A percentile compares a stretch with the other conserved stretches of the same genome.
These are phyloP conservation scores for Selenia dentaria DNA, from an alignment of 2,888 invertebrate species.

Conservation along the genomic window DNA sequence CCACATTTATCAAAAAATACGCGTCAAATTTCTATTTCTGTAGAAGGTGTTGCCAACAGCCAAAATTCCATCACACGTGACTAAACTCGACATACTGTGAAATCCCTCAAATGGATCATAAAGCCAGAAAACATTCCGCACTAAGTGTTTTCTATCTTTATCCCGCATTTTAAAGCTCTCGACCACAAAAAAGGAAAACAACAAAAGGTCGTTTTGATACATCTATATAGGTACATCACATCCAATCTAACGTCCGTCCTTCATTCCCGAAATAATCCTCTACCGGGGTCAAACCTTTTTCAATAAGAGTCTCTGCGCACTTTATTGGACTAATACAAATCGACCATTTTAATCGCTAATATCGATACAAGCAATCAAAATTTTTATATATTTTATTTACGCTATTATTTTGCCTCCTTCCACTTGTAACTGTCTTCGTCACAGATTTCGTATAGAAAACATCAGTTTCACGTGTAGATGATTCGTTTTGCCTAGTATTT, in stretches of 20 bases:
- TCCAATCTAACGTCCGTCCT: constrained; percentile 23
- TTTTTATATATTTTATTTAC: too few species aligned
- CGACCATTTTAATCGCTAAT: too few species aligned
- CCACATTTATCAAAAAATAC: too few species aligned
- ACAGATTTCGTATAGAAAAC: too few species aligned
- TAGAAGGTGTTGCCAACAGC: too few species aligned
- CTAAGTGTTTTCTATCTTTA: constrained; percentile 5
- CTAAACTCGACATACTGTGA: not conserved
- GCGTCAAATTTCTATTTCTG: too few species aligned
- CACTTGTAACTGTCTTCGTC: too few species aligned
- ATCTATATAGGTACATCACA: constrained; percentile 16
- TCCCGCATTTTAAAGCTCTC: constrained; percentile 20
- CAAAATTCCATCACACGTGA: too few species aligned
- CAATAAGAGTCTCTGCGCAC: constrained; percentile 2
- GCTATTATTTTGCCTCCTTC: too few species aligned
- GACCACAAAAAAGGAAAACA: constrained; percentile 15
- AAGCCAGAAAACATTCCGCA: not conserved
- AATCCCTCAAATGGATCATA: not conserved
- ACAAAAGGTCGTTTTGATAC: constrained; percentile 19
- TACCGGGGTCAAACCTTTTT: constrained; percentile 21
- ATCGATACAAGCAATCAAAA: too few species aligned
- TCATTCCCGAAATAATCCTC: constrained; percentile 22
- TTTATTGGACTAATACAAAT: not conserved
- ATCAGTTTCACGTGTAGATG: too few species aligned
- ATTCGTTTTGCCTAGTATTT: too few species aligned